Base-by-base conservation (phyloP, 2,113 vertebrate species). In the Pipa parva region DNA sequence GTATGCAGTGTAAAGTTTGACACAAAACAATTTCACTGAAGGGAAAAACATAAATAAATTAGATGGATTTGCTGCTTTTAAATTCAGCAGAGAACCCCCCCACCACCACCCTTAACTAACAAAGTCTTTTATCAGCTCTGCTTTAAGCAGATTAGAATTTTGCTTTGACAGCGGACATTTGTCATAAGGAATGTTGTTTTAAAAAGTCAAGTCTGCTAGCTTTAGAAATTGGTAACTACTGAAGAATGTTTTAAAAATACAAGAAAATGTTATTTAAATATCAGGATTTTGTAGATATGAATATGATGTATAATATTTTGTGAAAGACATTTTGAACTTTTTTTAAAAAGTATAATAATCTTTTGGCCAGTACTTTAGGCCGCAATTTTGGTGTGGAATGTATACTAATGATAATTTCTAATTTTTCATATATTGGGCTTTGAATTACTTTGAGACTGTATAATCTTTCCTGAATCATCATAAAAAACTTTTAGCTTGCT, bases 161-260 rank as follows among this genome's bases (percentile, higher is more conserved):
- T 2, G 27, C 64, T 63, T 71, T 77, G 56, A 71, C 50, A 15
- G 49, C 61, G 74, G 56, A 1, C 9, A 37, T 17, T 72, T 71
- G 25, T 7, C 58, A n/a, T 70, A 62, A 56, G 1, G 1, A 2
- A 57, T 57, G 31, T 31, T 62, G 56, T 68, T 68, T 7, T 36
- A 25, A 72, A 65, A 29, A 56, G 27, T 69, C 11, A 42, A 71
- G 46, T 54, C 37, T 22, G 39, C 39, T 49, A 64, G 59, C 13
- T 68, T 7, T 33, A 22, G 37, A 20, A 59, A 68, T 33, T 45
- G 26, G 28, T 33, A 36, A 58, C 55, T 45, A 59, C 55, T 59
- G 18, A 59, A 52, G 45, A 45, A 13, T 59, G n/a, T 52, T 71
- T 26, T 36, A 63, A 36, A 46, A 36, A 20, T 46, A 54, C n/a